Evolutionary conservation across 2,888 invertebrate genomes (phyloP).

Genomic region (Cosmia trapezina): DNA sequence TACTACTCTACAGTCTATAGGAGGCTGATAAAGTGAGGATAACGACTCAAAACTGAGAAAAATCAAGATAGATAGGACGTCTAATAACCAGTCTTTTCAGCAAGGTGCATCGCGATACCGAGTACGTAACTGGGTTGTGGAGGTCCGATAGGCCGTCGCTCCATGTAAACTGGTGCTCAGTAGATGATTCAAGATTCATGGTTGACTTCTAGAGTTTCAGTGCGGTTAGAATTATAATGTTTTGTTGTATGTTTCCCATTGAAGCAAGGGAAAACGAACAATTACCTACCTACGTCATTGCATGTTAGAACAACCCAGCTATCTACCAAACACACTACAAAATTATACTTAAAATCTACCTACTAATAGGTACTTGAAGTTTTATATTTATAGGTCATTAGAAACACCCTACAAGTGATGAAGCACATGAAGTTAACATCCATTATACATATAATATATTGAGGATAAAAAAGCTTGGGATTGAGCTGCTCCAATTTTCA

Average conservation of each 20-base stretch:
- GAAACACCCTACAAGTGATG: background rate
- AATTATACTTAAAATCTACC: background rate
- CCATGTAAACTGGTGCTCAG: too few relatives aligned
- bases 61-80: background rate
- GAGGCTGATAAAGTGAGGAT: too few relatives aligned
- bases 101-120: too few relatives aligned
- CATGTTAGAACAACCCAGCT: background rate
- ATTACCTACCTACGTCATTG: background rate
- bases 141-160: background rate
- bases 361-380: background rate
- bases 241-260: too few relatives aligned
- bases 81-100: background rate
- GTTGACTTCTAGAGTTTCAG: background rate
- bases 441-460: too few relatives aligned
- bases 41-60: background rate
- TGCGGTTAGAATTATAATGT: background rate
- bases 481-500: too few relatives aligned
- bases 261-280: background rate
- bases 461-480: too few relatives aligned
- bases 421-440: too few relatives aligned
- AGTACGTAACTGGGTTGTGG: background rate
- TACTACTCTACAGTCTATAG: too few relatives aligned
- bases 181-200: background rate
- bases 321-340: background rate
- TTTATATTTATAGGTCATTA: conserved; percentile 11